A percentile compares a stretch with the other conserved stretches of the same genome.
phyloP scores from a whole-genome alignment of 2,888 invertebrate species.

The Tridacna crocea region DNA sequence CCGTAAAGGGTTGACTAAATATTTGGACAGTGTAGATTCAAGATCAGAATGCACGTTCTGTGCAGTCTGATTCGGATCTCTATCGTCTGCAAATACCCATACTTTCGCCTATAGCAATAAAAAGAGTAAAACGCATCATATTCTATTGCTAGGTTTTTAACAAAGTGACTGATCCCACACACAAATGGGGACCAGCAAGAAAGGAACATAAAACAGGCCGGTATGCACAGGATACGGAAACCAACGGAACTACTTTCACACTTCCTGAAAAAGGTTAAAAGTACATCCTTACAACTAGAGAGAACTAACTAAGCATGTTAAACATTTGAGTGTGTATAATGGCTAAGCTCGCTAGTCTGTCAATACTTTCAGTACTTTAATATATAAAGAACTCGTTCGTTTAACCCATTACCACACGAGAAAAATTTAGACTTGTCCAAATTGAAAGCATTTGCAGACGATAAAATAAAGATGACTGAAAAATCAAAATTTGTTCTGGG shows the following conservation, averaged over 20 bases:
- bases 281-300: no score
- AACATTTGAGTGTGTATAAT: no score
- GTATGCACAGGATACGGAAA: conserved; percentile 15
- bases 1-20: background rate
- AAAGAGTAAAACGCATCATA: background rate
- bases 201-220: conserved; percentile 33
- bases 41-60: background rate
- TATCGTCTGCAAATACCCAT: background rate
- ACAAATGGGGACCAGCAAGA: conserved; percentile 48
- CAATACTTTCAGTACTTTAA: no score
- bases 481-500: no score
- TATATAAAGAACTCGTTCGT: no score
- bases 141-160: conserved; percentile 10
- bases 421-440: no score
- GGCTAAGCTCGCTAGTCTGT: background rate
- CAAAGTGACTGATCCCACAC: conserved; percentile 29
- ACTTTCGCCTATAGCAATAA: background rate
- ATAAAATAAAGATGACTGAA: no score
- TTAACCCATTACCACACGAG: no score
- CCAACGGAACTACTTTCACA: background rate
- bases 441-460: no score
- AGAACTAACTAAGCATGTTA: no score
- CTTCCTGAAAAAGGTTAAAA: no score
- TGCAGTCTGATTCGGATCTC: background rate
- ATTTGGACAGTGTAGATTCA: background rate